A percentile compares a stretch with the other conserved stretches of the same genome.
Conservation (phyloP, 2,888 invertebrate species). For the Sarcophaga carnaria region DNA sequence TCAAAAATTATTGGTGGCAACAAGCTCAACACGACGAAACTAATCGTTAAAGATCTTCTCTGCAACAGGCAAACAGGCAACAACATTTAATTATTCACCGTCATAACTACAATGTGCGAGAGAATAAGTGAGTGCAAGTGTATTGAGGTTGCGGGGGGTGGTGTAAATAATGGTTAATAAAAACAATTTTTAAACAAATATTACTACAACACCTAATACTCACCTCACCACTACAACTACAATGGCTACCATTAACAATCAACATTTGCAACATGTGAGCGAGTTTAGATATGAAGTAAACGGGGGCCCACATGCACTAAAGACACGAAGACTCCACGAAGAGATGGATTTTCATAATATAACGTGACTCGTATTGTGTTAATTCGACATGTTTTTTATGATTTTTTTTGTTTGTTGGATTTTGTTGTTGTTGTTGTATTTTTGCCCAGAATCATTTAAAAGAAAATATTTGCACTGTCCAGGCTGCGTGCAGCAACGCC, state of each 20-base stretch:
- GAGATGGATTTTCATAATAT: slow-evolving; percentile 52
- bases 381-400: slow-evolving; percentile 79
- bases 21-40: background rate
- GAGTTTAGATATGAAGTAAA: background rate
- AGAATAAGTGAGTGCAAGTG: background rate
- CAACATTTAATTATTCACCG: slow-evolving; percentile 65
- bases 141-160: background rate
- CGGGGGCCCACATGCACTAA: background rate
- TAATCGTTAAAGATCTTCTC: background rate
- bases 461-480: slow-evolving; percentile 78
- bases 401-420: background rate
- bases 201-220: slow-evolving; percentile 61
- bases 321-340: background rate
- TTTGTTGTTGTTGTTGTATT: slow-evolving; percentile 21
- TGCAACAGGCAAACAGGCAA: background rate
- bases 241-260: background rate
- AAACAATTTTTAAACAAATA: slow-evolving; percentile 67
- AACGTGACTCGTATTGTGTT: slow-evolving; percentile 76
- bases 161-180: slow-evolving; percentile 57
- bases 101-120: slow-evolving; percentile 58
- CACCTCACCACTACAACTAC: slow-evolving; percentile 30
- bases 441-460: slow-evolving; percentile 75
- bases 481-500: slow-evolving; percentile 68
- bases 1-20: background rate
- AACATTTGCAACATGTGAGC: background rate